phyloP scores from a whole-genome alignment of 2,113 vertebrate species.

The Ageneiosus marmoratus region DNA sequence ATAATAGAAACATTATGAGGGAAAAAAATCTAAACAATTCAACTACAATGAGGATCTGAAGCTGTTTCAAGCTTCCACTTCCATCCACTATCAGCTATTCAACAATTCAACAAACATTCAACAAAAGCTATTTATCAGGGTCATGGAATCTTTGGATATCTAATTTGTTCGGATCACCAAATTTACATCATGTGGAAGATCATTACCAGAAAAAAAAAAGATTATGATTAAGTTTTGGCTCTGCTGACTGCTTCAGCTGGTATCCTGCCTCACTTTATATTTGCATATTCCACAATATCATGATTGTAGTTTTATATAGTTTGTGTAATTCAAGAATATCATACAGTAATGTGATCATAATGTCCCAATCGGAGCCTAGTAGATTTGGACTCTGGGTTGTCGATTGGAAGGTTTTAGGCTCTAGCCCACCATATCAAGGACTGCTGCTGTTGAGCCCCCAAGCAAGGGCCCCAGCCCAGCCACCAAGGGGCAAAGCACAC shows the following conservation, averaged over 20 bases:
- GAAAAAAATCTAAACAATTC: not conserved
- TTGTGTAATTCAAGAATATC: not conserved
- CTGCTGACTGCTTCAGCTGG: not conserved
- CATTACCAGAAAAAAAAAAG: not conserved
- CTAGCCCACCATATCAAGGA: too few relatives aligned
- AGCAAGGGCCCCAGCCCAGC: too few relatives aligned
- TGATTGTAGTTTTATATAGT: not conserved
- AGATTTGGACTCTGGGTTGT: too few relatives aligned
- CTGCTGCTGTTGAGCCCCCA: too few relatives aligned
- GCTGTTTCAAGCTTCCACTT: not conserved
- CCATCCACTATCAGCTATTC: not conserved
- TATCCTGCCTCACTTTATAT: not conserved
- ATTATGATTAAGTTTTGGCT: not conserved
- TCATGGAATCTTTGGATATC: not conserved
- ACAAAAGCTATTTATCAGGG: not conserved
- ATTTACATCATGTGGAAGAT: not conserved
- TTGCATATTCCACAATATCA: not conserved
- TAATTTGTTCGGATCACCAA: not conserved
- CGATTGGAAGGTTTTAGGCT: too few relatives aligned
- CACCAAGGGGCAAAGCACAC: too few relatives aligned
- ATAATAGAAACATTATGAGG: not conserved
- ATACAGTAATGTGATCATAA: not conserved
- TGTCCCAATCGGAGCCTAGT: not conserved
- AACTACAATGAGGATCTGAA: not conserved
- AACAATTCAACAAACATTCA: too few relatives aligned